These are phyloP conservation scores for Chloebia gouldiae DNA, from an alignment of 2,113 vertebrate species.

Conservation along the genomic window DNA sequence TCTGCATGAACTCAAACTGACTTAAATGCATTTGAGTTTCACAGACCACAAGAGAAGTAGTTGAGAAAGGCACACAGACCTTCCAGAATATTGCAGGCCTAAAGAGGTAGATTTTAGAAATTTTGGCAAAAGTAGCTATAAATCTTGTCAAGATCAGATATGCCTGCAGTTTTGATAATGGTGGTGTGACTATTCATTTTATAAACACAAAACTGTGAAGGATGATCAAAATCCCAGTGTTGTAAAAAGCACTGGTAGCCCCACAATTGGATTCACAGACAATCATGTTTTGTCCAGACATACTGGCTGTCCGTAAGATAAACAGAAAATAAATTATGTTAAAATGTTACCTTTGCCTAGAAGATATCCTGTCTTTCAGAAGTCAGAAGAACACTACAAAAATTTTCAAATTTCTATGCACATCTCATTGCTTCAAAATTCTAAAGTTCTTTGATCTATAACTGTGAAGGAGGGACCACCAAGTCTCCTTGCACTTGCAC, in stretches of 20 bases:
- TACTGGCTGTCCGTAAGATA: not conserved
- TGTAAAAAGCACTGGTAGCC: not conserved
- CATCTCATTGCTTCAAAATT: not conserved
- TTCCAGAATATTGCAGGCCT: not conserved
- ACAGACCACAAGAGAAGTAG: not conserved
- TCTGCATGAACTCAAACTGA: not conserved
- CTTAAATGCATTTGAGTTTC: not conserved
- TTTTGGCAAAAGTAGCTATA: not conserved
- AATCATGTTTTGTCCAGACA: not conserved
- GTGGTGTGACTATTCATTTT: not conserved
- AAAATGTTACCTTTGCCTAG: not conserved
- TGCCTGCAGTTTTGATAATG: not conserved
- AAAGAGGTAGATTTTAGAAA: not conserved
- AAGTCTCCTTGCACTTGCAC: not conserved
- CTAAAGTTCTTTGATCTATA: not conserved
- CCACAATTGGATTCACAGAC: not conserved
- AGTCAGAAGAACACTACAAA: not conserved
- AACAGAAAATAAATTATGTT: not conserved
- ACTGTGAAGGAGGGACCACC: not conserved
- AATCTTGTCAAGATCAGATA: not conserved
- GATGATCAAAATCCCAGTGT: not conserved
- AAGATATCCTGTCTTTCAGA: not conserved
- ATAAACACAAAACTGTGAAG: not conserved
- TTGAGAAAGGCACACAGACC: not conserved
- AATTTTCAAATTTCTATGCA: not conserved